A percentile compares a stretch with the other conserved stretches of the same genome.
Conservation (phyloP, 64 coral and sea anemone species). For the Actinia tenebrosa region DNA sequence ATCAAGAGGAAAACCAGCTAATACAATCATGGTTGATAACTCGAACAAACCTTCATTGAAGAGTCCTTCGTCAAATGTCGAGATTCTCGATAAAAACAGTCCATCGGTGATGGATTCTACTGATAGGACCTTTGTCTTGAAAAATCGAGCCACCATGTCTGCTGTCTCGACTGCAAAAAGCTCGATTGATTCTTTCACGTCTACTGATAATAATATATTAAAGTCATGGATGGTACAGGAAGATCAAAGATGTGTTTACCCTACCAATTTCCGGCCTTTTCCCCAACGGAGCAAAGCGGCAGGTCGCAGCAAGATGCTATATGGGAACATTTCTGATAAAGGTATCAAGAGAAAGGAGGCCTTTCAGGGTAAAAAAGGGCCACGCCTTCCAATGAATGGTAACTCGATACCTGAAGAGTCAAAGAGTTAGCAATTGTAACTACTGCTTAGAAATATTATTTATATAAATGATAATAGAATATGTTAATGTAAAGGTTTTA, state of each 20-base stretch:
- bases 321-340: conserved; percentile 77
- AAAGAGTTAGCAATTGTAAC: conserved; percentile 11
- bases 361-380: conserved; percentile 43
- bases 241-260: conserved; percentile 70
- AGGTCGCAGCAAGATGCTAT: conserved; percentile 64
- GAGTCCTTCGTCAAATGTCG: conserved; percentile 41
- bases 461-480: not conserved
- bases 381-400: conserved; percentile 8
- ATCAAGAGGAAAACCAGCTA: not conserved
- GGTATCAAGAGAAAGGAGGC: conserved; percentile 73
- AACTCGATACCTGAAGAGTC: conserved; percentile 4
- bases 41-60: conserved; percentile 21
- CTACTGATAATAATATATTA: conserved; percentile 20
- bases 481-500: not conserved
- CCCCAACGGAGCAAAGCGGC: conserved; percentile 71
- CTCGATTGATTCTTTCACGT: not conserved
- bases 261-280: conserved; percentile 75
- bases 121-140: conserved; percentile 6
- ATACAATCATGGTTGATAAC: conserved; percentile 10
- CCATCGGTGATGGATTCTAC: conserved; percentile 52
- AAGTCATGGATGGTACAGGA: conserved; percentile 80
- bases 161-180: not conserved
- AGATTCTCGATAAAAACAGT: conserved; percentile 63
- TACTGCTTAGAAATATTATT: not conserved
- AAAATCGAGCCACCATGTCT: conserved; percentile 9